Conservation (phyloP, 2,797 vertebrate species). For the Trichosurus vulpecula region DNA sequence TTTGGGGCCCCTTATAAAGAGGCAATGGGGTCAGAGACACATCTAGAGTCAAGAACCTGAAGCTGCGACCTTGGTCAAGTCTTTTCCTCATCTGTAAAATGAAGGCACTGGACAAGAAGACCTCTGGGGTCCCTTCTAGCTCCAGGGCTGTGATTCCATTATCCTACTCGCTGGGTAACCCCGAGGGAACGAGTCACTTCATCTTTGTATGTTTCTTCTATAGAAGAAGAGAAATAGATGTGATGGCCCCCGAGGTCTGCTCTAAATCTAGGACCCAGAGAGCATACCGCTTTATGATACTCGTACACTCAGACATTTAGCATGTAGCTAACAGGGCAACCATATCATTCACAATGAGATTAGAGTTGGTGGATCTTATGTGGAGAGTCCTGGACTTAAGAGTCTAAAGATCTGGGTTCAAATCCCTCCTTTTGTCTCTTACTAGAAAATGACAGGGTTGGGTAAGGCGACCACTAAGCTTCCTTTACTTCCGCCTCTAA, state of each 20-base stretch:
- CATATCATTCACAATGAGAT: neutral
- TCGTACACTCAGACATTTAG: neutral
- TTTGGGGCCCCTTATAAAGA: neutral
- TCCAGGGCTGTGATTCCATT: neutral
- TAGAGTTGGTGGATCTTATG: too few relatives aligned
- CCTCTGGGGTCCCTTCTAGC: neutral
- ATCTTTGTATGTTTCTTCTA: neutral
- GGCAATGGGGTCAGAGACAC: neutral
- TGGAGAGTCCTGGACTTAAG: neutral
- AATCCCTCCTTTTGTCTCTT: neutral
- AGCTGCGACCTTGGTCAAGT: neutral
- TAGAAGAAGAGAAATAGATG: neutral
- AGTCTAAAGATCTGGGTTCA: neutral
- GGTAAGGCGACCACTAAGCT: too few relatives aligned
- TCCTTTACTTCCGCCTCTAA: neutral
- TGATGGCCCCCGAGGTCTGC: rapidly evolving
- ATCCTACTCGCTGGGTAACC: too few relatives aligned
- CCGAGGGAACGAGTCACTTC: neutral
- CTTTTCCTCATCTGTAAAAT: neutral
- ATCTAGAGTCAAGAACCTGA: neutral
- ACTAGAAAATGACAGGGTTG: too few relatives aligned
- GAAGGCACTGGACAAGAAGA: neutral
- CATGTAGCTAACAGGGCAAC: neutral
- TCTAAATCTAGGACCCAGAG: neutral
- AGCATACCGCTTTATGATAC: neutral